phyloP scores from a whole-genome alignment of 2,888 invertebrate genomes.

The Eudemis profundana region DNA sequence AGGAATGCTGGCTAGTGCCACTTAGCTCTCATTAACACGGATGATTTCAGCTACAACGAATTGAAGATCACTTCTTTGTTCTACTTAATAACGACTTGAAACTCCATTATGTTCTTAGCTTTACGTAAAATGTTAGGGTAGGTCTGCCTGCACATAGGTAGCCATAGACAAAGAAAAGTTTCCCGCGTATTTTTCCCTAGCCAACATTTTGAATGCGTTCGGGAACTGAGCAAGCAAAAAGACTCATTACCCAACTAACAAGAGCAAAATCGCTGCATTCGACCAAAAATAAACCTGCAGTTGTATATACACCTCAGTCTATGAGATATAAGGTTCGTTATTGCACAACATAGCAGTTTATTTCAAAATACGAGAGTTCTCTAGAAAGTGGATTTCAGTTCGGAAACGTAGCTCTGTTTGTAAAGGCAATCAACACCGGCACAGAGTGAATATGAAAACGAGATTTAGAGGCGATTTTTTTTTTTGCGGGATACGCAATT shows the following conservation, averaged over 20 bases:
- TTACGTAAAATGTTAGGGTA: slow-evolving; percentile 30
- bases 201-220: slow-evolving; percentile 35
- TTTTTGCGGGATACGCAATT: slow-evolving; percentile 31
- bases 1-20: slow-evolving; percentile 27
- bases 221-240: slow-evolving; percentile 35
- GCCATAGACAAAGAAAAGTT: slow-evolving; percentile 35
- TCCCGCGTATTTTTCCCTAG: slow-evolving; percentile 32
- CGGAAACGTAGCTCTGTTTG: slow-evolving; percentile 55
- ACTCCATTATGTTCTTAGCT: neutral
- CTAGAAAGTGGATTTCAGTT: slow-evolving; percentile 52
- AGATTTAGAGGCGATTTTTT: slow-evolving; percentile 37
- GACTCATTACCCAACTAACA: slow-evolving; percentile 37
- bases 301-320: neutral
- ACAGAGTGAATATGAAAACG: slow-evolving; percentile 36
- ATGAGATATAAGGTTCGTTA: slow-evolving; percentile 20
- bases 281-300: slow-evolving; percentile 25
- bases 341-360: slow-evolving; percentile 4
- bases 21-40: slow-evolving; percentile 38
- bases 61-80: slow-evolving; percentile 25
- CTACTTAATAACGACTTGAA: slow-evolving; percentile 12
- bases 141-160: slow-evolving; percentile 2
- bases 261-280: slow-evolving; percentile 33
- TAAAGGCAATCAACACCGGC: slow-evolving; percentile 56
- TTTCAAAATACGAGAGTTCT: slow-evolving; percentile 29
- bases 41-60: slow-evolving; percentile 33